These are phyloP conservation scores for Dione juno DNA, from an alignment of 2,888 invertebrate species.

Conservation along the genomic window DNA sequence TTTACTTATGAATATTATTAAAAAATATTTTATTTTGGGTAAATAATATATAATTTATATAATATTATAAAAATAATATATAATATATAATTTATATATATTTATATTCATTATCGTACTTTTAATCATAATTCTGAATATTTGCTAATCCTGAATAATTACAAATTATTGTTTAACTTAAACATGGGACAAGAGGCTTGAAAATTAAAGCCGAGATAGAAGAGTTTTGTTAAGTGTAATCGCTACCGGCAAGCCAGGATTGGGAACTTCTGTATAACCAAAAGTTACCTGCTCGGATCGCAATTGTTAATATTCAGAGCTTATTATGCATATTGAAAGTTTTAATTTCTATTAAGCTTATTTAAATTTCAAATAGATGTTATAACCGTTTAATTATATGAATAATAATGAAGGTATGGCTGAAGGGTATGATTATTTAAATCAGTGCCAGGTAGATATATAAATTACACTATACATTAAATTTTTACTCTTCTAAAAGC, in stretches of 20 bases:
- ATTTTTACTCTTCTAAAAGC: background rate
- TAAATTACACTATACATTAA: too few species aligned
- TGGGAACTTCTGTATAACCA: slow-evolving; percentile 18
- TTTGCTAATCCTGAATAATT: slow-evolving; percentile 33
- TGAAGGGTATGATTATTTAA: background rate
- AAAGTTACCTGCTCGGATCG: slow-evolving; percentile 25
- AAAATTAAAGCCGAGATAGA: slow-evolving; percentile 38
- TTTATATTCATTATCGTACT: background rate
- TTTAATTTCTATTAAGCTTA: slow-evolving; percentile 27
- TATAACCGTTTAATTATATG: slow-evolving; percentile 25
- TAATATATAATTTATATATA: too few species aligned
- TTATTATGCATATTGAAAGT: slow-evolving; percentile 34
- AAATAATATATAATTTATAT: too few species aligned
- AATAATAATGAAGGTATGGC: background rate
- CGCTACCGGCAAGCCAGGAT: slow-evolving; percentile 30
- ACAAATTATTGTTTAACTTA: slow-evolving; percentile 36
- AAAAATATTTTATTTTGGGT: too few species aligned
- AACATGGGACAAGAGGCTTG: slow-evolving; percentile 37
- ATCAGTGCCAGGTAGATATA: background rate
- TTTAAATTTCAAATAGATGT: slow-evolving; percentile 29
- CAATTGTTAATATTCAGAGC: slow-evolving; percentile 29
- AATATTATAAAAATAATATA: too few species aligned
- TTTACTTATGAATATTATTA: too few species aligned
- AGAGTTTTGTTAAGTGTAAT: slow-evolving; percentile 42
- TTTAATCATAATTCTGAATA: background rate